Percentiles rank a stretch among this genome's conserved stretches.
phyloP scores from a whole-genome alignment of 1,140 invertebrate species.

The Monochamus saltuarius region DNA sequence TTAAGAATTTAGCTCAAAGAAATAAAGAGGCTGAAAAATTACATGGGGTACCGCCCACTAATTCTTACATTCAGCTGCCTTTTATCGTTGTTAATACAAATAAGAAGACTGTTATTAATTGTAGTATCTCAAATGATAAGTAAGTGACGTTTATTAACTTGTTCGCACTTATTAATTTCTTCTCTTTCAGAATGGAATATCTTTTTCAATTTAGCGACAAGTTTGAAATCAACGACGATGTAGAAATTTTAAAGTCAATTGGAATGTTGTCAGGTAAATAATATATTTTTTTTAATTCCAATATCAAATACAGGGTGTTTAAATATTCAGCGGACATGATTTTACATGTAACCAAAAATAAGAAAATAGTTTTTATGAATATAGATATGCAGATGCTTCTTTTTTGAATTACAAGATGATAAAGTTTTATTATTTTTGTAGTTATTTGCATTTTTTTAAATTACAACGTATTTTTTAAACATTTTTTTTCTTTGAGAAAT shows the following conservation, averaged over 20 bases:
- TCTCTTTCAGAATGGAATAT: conserved; percentile 88
- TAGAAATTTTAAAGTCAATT: conserved; percentile 95
- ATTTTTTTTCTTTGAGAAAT: too few species aligned
- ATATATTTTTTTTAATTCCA: too few species aligned
- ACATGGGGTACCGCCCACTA: conserved; percentile 78
- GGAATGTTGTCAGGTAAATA: conserved; percentile 83
- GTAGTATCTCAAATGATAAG: conserved; percentile 99
- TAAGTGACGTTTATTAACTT: conserved; percentile 57
- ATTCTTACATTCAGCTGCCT: conserved; percentile 92
- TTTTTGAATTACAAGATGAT: too few species aligned
- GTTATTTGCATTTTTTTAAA: too few species aligned
- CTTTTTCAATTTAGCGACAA: conserved; percentile 98
- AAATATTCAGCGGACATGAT: too few species aligned
- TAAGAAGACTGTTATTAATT: conserved; percentile 98
- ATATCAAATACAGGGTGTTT: too few species aligned
- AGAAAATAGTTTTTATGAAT: too few species aligned
- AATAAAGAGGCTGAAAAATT: conserved; percentile 79
- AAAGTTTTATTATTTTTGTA: too few species aligned
- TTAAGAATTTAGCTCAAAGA: conserved; percentile 92
- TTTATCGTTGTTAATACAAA: conserved; percentile 98
- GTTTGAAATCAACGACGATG: conserved; percentile 99
- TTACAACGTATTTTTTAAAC: too few species aligned
- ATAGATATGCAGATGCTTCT: too few species aligned
- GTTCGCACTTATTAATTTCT: conserved; percentile 14
- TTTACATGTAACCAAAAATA: too few species aligned